Percentiles rank a stretch among this genome's conserved stretches.
These are phyloP conservation scores for Alouatta palliata DNA, from an alignment of 2,113 vertebrate genomes.

Conservation along the genomic window DNA sequence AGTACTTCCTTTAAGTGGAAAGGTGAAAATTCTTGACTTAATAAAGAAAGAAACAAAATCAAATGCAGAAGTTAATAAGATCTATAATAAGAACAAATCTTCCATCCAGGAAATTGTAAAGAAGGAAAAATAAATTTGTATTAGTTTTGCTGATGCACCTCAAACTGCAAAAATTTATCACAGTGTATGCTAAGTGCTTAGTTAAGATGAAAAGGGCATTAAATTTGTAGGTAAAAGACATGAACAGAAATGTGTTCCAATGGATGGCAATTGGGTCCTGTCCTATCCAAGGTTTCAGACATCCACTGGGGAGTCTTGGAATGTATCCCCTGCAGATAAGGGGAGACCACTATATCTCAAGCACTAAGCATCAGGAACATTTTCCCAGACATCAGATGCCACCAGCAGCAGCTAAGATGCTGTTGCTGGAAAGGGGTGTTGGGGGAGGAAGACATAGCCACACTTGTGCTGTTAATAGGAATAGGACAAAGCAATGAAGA, in stretches of 20 bases:
- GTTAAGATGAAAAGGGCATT: neutral
- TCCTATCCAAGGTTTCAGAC: neutral
- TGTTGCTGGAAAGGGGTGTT: neutral
- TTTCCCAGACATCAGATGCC: neutral
- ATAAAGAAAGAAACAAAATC: neutral
- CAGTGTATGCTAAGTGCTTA: neutral
- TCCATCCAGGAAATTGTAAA: neutral
- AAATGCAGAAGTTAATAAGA: neutral
- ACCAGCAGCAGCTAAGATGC: neutral
- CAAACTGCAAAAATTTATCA: neutral
- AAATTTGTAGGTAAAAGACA: neutral
- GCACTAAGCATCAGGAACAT: neutral
- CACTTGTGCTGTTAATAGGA: neutral
- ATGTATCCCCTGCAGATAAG: neutral
- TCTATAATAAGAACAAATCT: neutral
- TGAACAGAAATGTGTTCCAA: neutral
- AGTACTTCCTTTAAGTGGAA: neutral
- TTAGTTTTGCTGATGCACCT: neutral
- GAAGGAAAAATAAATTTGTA: neutral
- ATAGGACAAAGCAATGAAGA: neutral
- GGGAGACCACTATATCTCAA: neutral
- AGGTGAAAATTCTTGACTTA: neutral
- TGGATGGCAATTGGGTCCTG: neutral
- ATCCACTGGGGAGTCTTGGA: neutral
- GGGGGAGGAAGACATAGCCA: neutral